Conservation (phyloP, 2,888 invertebrate genomes). For the Prosapia bicincta region DNA sequence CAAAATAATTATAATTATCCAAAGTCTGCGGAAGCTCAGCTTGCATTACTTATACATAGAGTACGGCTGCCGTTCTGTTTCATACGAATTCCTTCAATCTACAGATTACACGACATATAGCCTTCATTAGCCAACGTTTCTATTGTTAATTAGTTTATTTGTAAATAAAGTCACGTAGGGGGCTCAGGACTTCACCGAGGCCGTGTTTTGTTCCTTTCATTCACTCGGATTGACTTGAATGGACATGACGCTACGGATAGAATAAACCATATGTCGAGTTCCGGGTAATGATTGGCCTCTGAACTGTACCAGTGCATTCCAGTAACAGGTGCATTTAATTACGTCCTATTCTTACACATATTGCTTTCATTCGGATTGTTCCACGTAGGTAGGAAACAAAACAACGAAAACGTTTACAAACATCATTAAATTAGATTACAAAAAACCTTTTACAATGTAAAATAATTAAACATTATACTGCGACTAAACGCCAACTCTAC, state of each 20-base stretch:
- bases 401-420: too few relatives aligned
- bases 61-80: neutral
- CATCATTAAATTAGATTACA: too few relatives aligned
- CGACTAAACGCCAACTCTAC: too few relatives aligned
- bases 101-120: neutral
- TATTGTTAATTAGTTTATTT: neutral
- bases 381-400: too few relatives aligned
- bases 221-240: neutral
- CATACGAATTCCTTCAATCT: neutral
- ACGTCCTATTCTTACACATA: too few relatives aligned
- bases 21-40: too few relatives aligned
- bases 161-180: neutral
- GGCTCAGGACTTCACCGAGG: neutral
- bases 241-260: neutral
- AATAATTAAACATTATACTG: too few relatives aligned
- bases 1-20: too few relatives aligned
- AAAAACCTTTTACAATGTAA: too few relatives aligned
- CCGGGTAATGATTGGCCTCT: neutral
- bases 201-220: neutral
- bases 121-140: neutral
- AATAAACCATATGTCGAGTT: neutral
- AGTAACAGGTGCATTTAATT: neutral
- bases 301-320: neutral
- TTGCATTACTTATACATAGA: neutral
- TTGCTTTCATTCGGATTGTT: too few relatives aligned